Conservation (phyloP, 2,888 invertebrate species). For the Callyntrura guangdongensis region DNA sequence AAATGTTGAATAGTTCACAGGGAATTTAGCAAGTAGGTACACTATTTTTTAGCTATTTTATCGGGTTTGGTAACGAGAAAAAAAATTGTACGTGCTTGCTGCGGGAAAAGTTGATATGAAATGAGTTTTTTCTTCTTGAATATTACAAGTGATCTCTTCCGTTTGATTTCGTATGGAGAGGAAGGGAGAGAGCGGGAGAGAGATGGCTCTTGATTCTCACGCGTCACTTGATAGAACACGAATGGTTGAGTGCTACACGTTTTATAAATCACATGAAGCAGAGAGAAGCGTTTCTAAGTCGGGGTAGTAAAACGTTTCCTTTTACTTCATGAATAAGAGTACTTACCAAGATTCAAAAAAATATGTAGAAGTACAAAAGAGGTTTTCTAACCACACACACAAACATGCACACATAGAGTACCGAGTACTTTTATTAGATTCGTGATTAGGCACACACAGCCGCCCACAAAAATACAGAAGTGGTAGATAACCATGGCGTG, state of each 20-base stretch:
- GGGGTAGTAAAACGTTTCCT: too few relatives aligned
- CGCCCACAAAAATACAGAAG: too few relatives aligned
- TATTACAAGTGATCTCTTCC: slow-evolving; percentile 1
- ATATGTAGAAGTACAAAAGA: too few relatives aligned
- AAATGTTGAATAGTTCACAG: background rate
- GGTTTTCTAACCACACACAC: too few relatives aligned
- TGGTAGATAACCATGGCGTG: too few relatives aligned
- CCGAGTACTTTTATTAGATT: too few relatives aligned
- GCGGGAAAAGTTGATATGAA: background rate
- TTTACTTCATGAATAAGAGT: too few relatives aligned
- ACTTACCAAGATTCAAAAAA: too few relatives aligned
- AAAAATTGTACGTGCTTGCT: background rate
- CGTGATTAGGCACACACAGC: too few relatives aligned
- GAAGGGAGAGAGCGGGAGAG: background rate
- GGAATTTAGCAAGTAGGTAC: background rate
- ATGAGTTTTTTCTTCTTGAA: background rate
- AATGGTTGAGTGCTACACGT: background rate
- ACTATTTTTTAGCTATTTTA: background rate
- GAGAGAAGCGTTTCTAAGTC: background rate
- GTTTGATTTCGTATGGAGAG: background rate
- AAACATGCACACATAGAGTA: too few relatives aligned
- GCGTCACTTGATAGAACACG: background rate
- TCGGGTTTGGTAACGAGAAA: background rate
- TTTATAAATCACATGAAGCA: background rate
- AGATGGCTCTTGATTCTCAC: background rate